Evolutionary conservation across 2,113 vertebrate species (phyloP).

Genomic region (Mola mola): DNA sequence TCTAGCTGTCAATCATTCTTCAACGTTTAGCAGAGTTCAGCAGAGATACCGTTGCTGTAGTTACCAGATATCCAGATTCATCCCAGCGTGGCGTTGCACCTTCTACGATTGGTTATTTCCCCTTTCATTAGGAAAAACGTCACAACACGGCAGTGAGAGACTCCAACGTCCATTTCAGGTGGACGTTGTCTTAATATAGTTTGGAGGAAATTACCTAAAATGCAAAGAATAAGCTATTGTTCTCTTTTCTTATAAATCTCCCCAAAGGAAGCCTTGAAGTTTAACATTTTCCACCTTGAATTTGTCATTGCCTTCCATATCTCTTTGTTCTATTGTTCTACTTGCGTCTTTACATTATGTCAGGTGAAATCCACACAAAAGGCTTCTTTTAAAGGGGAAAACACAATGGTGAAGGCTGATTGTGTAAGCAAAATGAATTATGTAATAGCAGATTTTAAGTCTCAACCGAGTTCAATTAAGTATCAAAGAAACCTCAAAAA

Average conservation of each 20-base stretch:
- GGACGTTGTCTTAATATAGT: background rate
- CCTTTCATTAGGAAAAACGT: too few species aligned
- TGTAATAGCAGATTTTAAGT: slow-evolving; percentile 8
- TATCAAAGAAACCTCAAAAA: slow-evolving; percentile 29
- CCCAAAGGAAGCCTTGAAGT: background rate
- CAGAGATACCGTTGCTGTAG: too few species aligned
- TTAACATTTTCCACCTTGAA: background rate
- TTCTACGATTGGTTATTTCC: too few species aligned
- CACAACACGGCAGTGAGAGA: too few species aligned
- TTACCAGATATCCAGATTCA: too few species aligned
- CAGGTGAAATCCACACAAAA: too few species aligned
- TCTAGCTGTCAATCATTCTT: too few species aligned
- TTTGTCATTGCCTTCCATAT: background rate
- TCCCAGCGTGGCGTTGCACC: too few species aligned
- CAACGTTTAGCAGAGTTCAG: too few species aligned
- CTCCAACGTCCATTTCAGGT: too few species aligned
- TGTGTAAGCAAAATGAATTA: slow-evolving; percentile 12
- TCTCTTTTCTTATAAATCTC: background rate
- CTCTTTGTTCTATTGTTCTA: background rate
- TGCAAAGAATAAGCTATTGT: background rate
- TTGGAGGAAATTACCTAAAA: background rate
- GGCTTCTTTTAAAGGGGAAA: background rate
- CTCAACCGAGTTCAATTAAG: slow-evolving; percentile 23
- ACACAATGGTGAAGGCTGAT: background rate
- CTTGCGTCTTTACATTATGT: background rate